Evolutionary conservation across 2,888 invertebrate species (phyloP).

Genomic region (Drosophila neotestacea): DNA sequence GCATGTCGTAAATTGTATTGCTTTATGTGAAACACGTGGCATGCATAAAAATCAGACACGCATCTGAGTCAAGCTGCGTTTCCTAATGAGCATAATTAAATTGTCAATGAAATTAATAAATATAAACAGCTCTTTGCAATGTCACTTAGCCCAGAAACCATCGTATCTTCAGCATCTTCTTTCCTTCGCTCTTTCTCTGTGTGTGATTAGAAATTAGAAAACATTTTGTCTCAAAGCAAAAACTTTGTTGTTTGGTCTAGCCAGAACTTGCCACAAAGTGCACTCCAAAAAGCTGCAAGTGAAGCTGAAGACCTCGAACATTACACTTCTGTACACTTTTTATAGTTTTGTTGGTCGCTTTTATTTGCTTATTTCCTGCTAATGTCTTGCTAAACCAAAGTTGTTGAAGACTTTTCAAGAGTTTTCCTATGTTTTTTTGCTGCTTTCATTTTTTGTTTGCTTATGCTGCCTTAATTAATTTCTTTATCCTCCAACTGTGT

Average conservation of each 20-base stretch:
- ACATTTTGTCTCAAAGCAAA: slow-evolving; percentile 43
- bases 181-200: not conserved
- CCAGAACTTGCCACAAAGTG: slow-evolving; percentile 40
- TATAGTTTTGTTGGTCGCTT: slow-evolving; percentile 31
- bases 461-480: slow-evolving; percentile 64
- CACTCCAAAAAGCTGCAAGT: slow-evolving; percentile 40
- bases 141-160: slow-evolving; percentile 19
- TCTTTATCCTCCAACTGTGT: slow-evolving; percentile 17
- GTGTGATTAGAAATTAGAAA: slow-evolving; percentile 42
- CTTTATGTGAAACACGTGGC: slow-evolving; percentile 74
- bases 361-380: slow-evolving; percentile 66
- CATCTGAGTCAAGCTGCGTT: slow-evolving; percentile 20
- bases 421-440: slow-evolving; percentile 13
- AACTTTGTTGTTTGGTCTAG: slow-evolving; percentile 28
- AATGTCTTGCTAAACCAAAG: slow-evolving; percentile 63
- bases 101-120: slow-evolving; percentile 51
- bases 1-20: slow-evolving; percentile 57
- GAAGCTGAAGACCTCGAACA: not conserved
- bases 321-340: slow-evolving; percentile 29
- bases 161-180: not conserved
- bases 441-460: slow-evolving; percentile 1
- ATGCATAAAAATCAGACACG: slow-evolving; percentile 68
- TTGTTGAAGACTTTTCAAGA: slow-evolving; percentile 39
- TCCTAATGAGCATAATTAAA: slow-evolving; percentile 63
- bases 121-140: slow-evolving; percentile 36